Percentiles rank a stretch among this genome's conserved stretches.
These are phyloP conservation scores for Tiliacea citrago DNA, from an alignment of 2,888 invertebrate species.

Conservation along the genomic window DNA sequence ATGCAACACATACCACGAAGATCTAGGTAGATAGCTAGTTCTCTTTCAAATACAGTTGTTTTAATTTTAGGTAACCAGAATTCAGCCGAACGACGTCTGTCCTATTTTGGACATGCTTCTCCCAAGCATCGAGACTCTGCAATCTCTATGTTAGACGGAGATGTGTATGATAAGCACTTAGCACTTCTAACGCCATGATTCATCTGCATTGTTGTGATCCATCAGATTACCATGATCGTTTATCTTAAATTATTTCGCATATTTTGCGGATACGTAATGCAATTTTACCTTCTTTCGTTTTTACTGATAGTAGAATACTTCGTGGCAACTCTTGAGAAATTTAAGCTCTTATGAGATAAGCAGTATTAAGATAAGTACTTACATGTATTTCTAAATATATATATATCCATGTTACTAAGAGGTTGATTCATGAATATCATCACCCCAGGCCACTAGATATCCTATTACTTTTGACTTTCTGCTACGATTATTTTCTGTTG, in stretches of 20 bases:
- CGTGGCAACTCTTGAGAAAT: slow-evolving; percentile 13
- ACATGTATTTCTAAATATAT: too few relatives aligned
- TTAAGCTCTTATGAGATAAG: slow-evolving; percentile 24
- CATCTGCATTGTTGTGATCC: not conserved
- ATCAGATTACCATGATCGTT: not conserved
- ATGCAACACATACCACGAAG: not conserved
- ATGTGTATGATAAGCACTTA: not conserved
- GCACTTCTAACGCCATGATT: slow-evolving; percentile 2
- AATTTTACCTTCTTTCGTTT: not conserved
- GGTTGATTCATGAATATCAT: not conserved
- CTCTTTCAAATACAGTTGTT: not conserved
- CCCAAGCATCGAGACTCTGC: not conserved
- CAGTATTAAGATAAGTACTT: slow-evolving; percentile 22
- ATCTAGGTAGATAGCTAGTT: not conserved
- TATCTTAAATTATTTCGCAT: slow-evolving; percentile 1
- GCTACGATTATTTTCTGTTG: not conserved
- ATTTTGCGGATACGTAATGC: slow-evolving; percentile 1
- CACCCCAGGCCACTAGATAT: not conserved
- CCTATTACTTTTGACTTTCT: not conserved
- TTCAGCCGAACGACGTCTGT: not conserved
- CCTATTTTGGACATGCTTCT: not conserved
- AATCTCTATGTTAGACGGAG: not conserved
- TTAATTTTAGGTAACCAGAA: not conserved
- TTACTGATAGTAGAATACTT: not conserved
- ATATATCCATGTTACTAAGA: slow-evolving; percentile 7